Percentiles rank a stretch among this genome's conserved stretches.
Conservation (phyloP, 2,888 invertebrate genomes). For the Salticus scenicus region DNA sequence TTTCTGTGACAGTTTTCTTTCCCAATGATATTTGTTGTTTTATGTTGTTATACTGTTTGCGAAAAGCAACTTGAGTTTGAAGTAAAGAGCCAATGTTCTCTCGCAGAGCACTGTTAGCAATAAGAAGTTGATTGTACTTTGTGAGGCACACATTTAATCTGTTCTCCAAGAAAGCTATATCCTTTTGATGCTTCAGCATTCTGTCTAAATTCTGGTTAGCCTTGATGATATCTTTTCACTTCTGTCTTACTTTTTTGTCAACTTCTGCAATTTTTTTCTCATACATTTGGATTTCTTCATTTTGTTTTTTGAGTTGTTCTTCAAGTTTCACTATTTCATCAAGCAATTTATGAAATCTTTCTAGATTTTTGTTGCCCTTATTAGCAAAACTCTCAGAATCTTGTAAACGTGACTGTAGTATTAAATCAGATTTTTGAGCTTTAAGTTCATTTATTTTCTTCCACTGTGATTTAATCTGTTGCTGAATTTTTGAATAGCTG, state of each 20-base stretch:
- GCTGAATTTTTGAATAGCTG: slow-evolving; percentile 36
- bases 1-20: slow-evolving; percentile 41
- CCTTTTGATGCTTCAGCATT: slow-evolving; percentile 35
- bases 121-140: slow-evolving; percentile 55
- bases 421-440: slow-evolving; percentile 48
- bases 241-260: slow-evolving; percentile 44
- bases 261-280: slow-evolving; percentile 33
- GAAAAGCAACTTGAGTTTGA: slow-evolving; percentile 44
- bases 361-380: slow-evolving; percentile 33
- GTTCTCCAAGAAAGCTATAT: slow-evolving; percentile 51
- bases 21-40: slow-evolving; percentile 39
- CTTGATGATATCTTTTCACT: slow-evolving; percentile 48
- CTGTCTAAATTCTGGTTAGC: slow-evolving; percentile 32
- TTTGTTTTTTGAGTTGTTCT: slow-evolving; percentile 36
- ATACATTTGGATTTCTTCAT: slow-evolving; percentile 8
- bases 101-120: slow-evolving; percentile 36
- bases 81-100: slow-evolving; percentile 52
- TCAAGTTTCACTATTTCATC: slow-evolving; percentile 38
- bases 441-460: slow-evolving; percentile 41
- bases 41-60: slow-evolving; percentile 35
- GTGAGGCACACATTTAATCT: slow-evolving; percentile 46
- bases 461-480: slow-evolving; percentile 51
- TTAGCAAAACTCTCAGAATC: slow-evolving; percentile 49
- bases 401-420: slow-evolving; percentile 34
- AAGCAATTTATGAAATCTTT: slow-evolving; percentile 35